Conservation (phyloP, 2,888 invertebrate species). For the Xanthorhoe spadicearia region DNA sequence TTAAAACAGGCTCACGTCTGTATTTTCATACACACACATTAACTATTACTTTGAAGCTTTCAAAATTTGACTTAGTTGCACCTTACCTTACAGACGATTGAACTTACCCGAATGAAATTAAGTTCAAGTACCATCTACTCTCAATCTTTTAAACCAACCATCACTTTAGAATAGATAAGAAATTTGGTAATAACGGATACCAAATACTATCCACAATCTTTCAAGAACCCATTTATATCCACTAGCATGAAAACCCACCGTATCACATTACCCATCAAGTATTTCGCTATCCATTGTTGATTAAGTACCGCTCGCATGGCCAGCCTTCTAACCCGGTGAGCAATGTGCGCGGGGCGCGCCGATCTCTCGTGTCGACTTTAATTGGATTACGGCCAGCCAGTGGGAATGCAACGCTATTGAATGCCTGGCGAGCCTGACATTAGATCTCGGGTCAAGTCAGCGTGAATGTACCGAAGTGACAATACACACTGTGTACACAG, state of each 20-base stretch:
- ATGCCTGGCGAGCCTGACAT: constrained; percentile 5
- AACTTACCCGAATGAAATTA: too few species aligned
- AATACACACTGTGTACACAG: not conserved
- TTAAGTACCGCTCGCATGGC: not conserved
- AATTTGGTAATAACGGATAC: not conserved
- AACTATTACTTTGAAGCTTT: too few species aligned
- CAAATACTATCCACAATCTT: not conserved
- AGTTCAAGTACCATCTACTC: too few species aligned
- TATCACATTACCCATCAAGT: not conserved
- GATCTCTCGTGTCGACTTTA: constrained; percentile 9
- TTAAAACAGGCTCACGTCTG: too few species aligned
- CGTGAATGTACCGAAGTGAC: not conserved
- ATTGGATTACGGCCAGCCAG: constrained; percentile 10
- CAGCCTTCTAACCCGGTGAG: not conserved
- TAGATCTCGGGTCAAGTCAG: not conserved
- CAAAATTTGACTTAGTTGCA: too few species aligned
- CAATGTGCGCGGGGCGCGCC: constrained; percentile 7
- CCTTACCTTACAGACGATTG: too few species aligned
- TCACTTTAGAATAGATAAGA: too few species aligned
- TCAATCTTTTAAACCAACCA: too few species aligned
- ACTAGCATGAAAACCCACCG: not conserved
- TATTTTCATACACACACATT: too few species aligned
- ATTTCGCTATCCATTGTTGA: constrained; percentile 7
- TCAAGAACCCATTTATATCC: not conserved
- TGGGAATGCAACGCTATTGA: constrained; percentile 13